These are phyloP conservation scores for Opisthocomus hoazin DNA, from an alignment of 2,113 vertebrate species.

Conservation along the genomic window DNA sequence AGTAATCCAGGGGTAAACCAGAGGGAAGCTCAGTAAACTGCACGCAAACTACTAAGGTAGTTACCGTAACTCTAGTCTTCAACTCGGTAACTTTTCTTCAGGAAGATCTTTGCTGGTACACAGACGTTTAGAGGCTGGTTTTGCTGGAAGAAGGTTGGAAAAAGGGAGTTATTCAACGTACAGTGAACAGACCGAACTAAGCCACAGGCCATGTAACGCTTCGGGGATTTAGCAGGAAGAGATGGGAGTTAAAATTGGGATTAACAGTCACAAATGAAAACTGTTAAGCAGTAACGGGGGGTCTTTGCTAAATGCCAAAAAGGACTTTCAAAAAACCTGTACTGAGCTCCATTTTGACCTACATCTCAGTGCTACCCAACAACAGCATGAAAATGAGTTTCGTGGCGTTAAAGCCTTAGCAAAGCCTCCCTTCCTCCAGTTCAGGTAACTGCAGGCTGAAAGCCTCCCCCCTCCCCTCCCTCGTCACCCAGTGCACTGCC, in stretches of 20 bases:
- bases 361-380: neutral
- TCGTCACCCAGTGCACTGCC: neutral
- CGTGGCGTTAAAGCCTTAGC: neutral
- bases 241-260: neutral
- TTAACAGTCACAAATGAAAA: neutral
- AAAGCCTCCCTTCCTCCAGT: neutral
- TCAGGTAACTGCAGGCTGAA: neutral
- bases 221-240: neutral
- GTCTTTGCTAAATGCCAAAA: neutral
- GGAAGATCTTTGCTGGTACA: constrained; percentile 13
- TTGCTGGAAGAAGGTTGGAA: constrained; percentile 63
- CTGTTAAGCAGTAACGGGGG: neutral
- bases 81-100: constrained; percentile 19
- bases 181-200: neutral
- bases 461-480: neutral
- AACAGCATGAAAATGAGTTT: neutral
- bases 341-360: neutral
- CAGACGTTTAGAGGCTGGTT: constrained; percentile 82
- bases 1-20: neutral
- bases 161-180: neutral
- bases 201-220: neutral
- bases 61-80: neutral
- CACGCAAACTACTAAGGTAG: neutral
- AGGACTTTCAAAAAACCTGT: neutral
- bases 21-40: neutral